Base-by-base conservation (phyloP, 2,797 vertebrate genomes). In the Rousettus madagascariensis region DNA sequence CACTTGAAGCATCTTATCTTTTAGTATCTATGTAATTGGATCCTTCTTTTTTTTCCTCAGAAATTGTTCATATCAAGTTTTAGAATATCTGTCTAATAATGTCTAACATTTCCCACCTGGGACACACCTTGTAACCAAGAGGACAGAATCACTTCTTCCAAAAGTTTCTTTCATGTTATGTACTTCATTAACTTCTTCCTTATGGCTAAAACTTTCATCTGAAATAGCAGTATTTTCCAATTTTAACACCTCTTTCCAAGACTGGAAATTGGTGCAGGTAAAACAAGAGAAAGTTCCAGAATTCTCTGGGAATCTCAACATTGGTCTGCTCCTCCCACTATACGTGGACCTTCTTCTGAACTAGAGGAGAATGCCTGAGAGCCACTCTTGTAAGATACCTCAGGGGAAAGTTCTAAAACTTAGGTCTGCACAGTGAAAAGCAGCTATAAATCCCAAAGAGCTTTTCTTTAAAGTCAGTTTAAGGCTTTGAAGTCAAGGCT, bases 401-500 rank as follows among this genome's bases (percentile, higher is more conserved):
- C 59, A n/a, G 19, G 80, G 61, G 10, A 59, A 90, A 71, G 10
- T 77, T 86, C 74, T 91, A 83, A 79, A 87, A 92, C 38, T 88
- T 55, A 43, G 17, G 57, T 83, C 61, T 87, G 13, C 33, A 75
- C 11, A 53, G 30, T 59, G 12, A 86, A 89, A 85, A 92, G 72
- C 38, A 57, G 49, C 55, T 36, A 26, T 82, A 90, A 74, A n/a
- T 51, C n/a, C 65, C 80, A 65, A 63, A 71, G 61, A 95, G 17
- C 9, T 95, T 71, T 74, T 61, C 90, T 95, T 96, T 96, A 85
- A 95, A 95, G 85, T 79, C n/a, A 65, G 0, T 86, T 75, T 68
- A 77, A 87, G 19, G 46, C 87, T 95, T 97, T 95, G 87, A 97
- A 96, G 72, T 90, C 61, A 59, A 95, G 43, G 17, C 63, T 96